These are phyloP conservation scores for Zaprionus gabonicus DNA, from an alignment of 1,140 invertebrate species.

Conservation along the genomic window DNA sequence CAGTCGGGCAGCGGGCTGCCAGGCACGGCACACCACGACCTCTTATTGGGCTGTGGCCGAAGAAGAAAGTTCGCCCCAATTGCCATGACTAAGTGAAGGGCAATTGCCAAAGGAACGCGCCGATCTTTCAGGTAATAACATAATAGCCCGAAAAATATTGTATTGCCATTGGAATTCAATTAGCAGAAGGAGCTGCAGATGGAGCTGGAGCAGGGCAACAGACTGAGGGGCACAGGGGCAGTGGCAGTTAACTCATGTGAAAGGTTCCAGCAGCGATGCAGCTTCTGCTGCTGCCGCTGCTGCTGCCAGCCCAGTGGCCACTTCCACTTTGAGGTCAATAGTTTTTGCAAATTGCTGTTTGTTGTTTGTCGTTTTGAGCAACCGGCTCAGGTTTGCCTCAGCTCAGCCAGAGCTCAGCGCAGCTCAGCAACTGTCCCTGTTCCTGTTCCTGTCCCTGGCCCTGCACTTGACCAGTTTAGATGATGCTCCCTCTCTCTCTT, in stretches of 20 bases:
- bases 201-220: neutral
- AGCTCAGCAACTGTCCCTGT: conserved; percentile 7
- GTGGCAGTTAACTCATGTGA: conserved; percentile 31
- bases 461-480: conserved; percentile 50
- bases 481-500: conserved; percentile 20
- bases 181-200: conserved; percentile 49
- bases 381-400: conserved; percentile 38
- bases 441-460: conserved; percentile 22
- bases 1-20: neutral
- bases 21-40: neutral
- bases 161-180: conserved; percentile 81
- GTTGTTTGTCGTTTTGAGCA: conserved; percentile 50
- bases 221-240: neutral
- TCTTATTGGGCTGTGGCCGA: conserved; percentile 25
- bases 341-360: conserved; percentile 60
- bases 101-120: conserved; percentile 31
- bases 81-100: conserved; percentile 73
- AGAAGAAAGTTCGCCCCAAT: conserved; percentile 71
- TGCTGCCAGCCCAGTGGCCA: conserved; percentile 20
- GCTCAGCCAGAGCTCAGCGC: neutral
- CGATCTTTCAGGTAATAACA: conserved; percentile 66
- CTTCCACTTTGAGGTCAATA: conserved; percentile 74
- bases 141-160: conserved; percentile 76
- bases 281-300: conserved; percentile 1
- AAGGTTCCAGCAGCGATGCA: conserved; percentile 15